Percentiles rank a stretch among this genome's conserved stretches.
Evolutionary conservation across 1,140 invertebrate species (phyloP).

Genomic region (Mactra quadrangularis): DNA sequence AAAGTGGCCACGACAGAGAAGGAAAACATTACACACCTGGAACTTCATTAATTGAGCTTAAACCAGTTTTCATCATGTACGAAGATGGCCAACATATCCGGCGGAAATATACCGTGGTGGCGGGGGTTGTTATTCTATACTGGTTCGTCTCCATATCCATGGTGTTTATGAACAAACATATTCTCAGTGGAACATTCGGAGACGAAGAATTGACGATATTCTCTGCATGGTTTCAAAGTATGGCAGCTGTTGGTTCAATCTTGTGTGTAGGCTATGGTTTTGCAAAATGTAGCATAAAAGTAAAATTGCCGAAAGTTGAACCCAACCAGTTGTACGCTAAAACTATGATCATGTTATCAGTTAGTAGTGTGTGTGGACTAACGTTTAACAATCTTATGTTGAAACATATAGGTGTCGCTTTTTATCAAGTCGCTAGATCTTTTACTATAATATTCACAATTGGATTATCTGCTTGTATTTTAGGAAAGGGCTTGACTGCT

Average conservation of each 20-base stretch:
- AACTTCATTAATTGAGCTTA: neutral
- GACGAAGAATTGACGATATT: constrained; percentile 79
- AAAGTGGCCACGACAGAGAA: too few relatives aligned
- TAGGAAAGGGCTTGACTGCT: constrained; percentile 70
- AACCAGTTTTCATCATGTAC: neutral
- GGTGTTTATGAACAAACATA: constrained; percentile 82
- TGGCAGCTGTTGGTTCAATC: constrained; percentile 68
- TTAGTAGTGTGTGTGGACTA: constrained; percentile 76
- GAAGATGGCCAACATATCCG: constrained; percentile 20
- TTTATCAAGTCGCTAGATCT: constrained; percentile 83
- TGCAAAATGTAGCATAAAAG: constrained; percentile 36
- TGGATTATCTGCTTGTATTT: constrained; percentile 74
- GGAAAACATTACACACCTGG: too few relatives aligned
- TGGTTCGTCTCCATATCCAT: constrained; percentile 82
- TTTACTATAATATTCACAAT: constrained; percentile 82
- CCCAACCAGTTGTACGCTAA: constrained; percentile 64
- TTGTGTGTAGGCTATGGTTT: constrained; percentile 32
- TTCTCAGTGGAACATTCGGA: constrained; percentile 73
- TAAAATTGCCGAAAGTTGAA: constrained; percentile 63
- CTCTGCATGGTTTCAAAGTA: constrained; percentile 80
- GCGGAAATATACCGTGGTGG: constrained; percentile 52
- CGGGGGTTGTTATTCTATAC: constrained; percentile 75
- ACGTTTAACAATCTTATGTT: constrained; percentile 82
- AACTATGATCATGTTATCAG: constrained; percentile 77
- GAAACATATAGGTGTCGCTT: constrained; percentile 82